A percentile compares a stretch with the other conserved stretches of the same genome.
phyloP scores from a whole-genome alignment of 2,113 vertebrate species.

The Chaetura pelagica region DNA sequence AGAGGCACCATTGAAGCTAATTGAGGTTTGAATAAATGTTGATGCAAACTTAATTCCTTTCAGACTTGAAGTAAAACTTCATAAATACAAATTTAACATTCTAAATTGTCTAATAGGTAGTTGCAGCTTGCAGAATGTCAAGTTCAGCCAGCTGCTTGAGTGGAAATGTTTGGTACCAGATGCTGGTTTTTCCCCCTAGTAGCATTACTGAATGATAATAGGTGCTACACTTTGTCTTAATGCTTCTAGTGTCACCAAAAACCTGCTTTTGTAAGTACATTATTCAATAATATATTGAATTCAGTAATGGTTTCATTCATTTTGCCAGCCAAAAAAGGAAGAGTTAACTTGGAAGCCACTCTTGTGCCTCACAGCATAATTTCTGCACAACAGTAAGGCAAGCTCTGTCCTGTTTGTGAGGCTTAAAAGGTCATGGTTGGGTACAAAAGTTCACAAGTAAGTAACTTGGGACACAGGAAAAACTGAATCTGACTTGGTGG shows the following conservation, averaged over 20 bases:
- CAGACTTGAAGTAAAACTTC: not conserved
- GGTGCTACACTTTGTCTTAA: not conserved
- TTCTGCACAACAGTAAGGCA: not conserved
- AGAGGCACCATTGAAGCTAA: not conserved
- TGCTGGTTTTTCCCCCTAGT: not conserved
- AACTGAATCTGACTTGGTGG: not conserved
- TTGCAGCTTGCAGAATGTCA: not conserved
- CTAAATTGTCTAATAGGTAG: not conserved
- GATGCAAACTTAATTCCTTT: not conserved
- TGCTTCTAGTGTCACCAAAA: not conserved
- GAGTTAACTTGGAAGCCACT: not conserved
- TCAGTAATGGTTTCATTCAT: not conserved
- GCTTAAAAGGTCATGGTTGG: not conserved
- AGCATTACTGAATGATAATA: not conserved
- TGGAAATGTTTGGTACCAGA: not conserved
- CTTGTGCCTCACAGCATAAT: not conserved
- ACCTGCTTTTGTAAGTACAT: not conserved
- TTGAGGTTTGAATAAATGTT: not conserved
- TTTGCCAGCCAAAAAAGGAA: not conserved
- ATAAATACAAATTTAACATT: not conserved
- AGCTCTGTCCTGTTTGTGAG: not conserved
- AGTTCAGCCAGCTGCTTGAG: not conserved
- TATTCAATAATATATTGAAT: not conserved
- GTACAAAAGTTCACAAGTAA: conserved; percentile 38
- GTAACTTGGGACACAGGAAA: not conserved